These are phyloP conservation scores for Meta bourneti DNA, from an alignment of 2,888 invertebrate species.

Conservation along the genomic window DNA sequence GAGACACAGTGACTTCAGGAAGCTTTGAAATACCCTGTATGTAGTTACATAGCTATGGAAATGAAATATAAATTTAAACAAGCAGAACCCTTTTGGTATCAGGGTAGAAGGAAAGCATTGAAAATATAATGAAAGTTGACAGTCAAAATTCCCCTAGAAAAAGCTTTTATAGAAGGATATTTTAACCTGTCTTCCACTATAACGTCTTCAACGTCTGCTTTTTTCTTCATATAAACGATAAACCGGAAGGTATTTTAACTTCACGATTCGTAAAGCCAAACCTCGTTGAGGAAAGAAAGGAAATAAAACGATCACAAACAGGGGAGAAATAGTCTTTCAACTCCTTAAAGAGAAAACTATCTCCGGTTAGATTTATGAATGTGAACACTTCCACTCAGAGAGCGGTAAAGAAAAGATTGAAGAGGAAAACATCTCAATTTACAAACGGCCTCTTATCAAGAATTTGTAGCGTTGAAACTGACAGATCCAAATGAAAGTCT, in stretches of 20 bases:
- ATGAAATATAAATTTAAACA: too few species aligned
- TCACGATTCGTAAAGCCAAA: not conserved
- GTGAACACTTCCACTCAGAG: not conserved
- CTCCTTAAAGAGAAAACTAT: not conserved
- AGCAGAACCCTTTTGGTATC: too few species aligned
- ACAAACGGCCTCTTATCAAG: conserved; percentile 14
- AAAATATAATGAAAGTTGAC: not conserved
- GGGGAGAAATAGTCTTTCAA: not conserved
- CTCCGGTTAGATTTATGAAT: not conserved
- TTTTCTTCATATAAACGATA: not conserved
- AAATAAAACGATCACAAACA: not conserved
- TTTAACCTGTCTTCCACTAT: not conserved
- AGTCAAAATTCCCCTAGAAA: not conserved
- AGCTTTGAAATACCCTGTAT: too few species aligned
- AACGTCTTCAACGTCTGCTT: not conserved
- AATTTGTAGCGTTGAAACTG: conserved; percentile 43
- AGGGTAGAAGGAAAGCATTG: not conserved
- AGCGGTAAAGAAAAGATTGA: not conserved
- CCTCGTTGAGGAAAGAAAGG: not conserved
- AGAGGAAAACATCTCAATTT: conserved; percentile 23
- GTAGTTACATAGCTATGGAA: too few species aligned
- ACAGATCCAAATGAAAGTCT: conserved; percentile 42
- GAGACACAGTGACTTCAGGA: too few species aligned
- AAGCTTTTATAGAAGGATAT: not conserved
- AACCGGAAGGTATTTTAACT: not conserved